A percentile compares a stretch with the other conserved stretches of the same genome.
phyloP scores from a whole-genome alignment of 2,797 vertebrate genomes.

The Phoeniculus purpureus region DNA sequence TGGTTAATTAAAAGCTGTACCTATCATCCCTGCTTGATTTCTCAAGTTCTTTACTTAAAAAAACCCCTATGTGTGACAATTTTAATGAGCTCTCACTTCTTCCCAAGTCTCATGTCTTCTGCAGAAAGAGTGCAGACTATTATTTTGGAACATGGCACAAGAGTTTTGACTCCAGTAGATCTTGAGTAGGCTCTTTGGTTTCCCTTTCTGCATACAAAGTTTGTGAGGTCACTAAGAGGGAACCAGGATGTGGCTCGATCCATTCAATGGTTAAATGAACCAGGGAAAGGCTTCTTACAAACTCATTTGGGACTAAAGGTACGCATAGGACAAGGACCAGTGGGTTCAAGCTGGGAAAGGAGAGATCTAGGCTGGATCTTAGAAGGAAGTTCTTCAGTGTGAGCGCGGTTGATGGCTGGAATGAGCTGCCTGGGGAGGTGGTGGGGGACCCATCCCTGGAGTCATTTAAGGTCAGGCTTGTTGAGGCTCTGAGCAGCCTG shows the following conservation, averaged over 20 bases:
- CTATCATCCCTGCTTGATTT: slow-evolving; percentile 59
- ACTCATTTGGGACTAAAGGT: neutral
- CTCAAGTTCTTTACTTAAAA: slow-evolving; percentile 53
- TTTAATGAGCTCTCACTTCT: slow-evolving; percentile 59
- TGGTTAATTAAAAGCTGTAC: slow-evolving; percentile 66
- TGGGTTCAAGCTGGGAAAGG: neutral
- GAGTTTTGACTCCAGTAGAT: neutral
- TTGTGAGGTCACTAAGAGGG: neutral
- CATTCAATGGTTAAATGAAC: neutral
- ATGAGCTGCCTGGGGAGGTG: too few relatives aligned
- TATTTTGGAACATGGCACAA: neutral
- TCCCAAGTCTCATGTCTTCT: neutral
- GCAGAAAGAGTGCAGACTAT: neutral
- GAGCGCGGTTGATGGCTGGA: too few relatives aligned
- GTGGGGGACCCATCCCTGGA: too few relatives aligned
- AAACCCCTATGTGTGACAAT: slow-evolving; percentile 36
- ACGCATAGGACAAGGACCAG: too few relatives aligned
- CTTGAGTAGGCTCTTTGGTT: neutral
- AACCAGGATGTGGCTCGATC: neutral
- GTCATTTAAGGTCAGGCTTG: too few relatives aligned
- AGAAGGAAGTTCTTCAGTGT: too few relatives aligned
- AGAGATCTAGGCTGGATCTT: too few relatives aligned
- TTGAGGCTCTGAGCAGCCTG: too few relatives aligned
- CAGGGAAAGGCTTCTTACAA: neutral
- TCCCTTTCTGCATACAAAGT: neutral